A percentile compares a stretch with the other conserved stretches of the same genome.
Conservation (phyloP, 2,113 vertebrate genomes). For the Laterallus jamaicensis region DNA sequence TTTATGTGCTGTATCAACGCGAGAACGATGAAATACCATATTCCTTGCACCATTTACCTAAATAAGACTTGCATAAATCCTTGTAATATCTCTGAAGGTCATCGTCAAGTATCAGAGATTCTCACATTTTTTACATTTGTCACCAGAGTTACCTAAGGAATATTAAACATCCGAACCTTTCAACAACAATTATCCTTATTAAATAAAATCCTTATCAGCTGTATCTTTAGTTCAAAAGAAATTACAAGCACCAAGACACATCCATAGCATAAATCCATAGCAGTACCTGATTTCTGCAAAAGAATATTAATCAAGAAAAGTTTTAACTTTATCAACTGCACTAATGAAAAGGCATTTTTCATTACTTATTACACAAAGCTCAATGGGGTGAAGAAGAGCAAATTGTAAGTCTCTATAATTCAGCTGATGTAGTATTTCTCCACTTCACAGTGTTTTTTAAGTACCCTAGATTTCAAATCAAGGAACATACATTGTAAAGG, state of each 20-base stretch:
- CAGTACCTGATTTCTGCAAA: slow-evolving; percentile 37
- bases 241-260: slow-evolving; percentile 51
- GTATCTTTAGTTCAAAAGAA: slow-evolving; percentile 64
- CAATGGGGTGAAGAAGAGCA: slow-evolving; percentile 31
- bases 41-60: slow-evolving; percentile 33
- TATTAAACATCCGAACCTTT: slow-evolving; percentile 66
- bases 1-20: background rate
- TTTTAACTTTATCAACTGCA: slow-evolving; percentile 68
- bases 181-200: slow-evolving; percentile 70
- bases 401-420: slow-evolving; percentile 53
- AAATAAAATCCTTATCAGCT: slow-evolving; percentile 68
- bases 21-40: slow-evolving; percentile 17
- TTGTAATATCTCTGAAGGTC: slow-evolving; percentile 66
- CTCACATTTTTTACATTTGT: slow-evolving; percentile 62
- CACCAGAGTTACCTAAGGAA: slow-evolving; percentile 58
- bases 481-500: slow-evolving; percentile 3
- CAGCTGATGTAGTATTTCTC: slow-evolving; percentile 53
- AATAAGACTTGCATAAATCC: slow-evolving; percentile 50
- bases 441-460: slow-evolving; percentile 50
- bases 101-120: slow-evolving; percentile 64
- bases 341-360: slow-evolving; percentile 64
- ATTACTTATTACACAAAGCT: slow-evolving; percentile 42
- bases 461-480: slow-evolving; percentile 44
- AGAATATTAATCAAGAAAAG: slow-evolving; percentile 69
- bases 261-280: slow-evolving; percentile 44